A percentile compares a stretch with the other conserved stretches of the same genome.
phyloP scores from a whole-genome alignment of 2,113 vertebrate genomes.

The Amphiprion percula region DNA sequence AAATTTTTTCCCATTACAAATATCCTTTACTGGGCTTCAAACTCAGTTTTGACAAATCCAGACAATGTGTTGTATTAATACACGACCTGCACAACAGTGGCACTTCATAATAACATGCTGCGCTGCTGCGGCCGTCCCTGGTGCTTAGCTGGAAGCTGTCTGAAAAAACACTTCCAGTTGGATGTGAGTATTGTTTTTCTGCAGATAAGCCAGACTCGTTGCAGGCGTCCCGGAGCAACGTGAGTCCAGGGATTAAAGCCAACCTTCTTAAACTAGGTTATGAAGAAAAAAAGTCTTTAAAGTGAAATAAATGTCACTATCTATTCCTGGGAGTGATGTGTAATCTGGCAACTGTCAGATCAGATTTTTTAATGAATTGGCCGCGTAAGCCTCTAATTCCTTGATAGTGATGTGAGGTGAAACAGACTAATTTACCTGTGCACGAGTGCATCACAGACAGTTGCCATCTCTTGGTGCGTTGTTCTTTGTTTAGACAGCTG shows the following conservation, averaged over 20 bases:
- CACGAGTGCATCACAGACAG: constrained; percentile 12
- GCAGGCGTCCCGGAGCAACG: constrained; percentile 40
- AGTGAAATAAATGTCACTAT: constrained; percentile 21
- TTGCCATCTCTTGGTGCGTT: background rate
- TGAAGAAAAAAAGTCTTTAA: constrained; percentile 13
- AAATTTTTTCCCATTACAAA: constrained; percentile 10
- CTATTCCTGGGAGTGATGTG: constrained; percentile 17
- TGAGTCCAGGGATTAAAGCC: constrained; percentile 57
- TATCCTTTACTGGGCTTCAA: constrained; percentile 21
- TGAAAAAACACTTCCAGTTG: constrained; percentile 66
- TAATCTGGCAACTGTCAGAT: constrained; percentile 27
- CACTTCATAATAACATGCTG: constrained; percentile 47
- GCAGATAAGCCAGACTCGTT: constrained; percentile 57
- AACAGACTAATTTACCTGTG: constrained; percentile 21
- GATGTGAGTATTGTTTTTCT: constrained; percentile 60
- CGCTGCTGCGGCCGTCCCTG: constrained; percentile 29
- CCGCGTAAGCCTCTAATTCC: constrained; percentile 14
- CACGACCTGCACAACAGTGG: constrained; percentile 50
- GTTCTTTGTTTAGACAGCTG: constrained; percentile 57
- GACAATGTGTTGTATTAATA: constrained; percentile 32
- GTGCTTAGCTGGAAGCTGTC: constrained; percentile 59
- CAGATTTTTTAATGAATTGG: constrained; percentile 1
- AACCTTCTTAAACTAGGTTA: constrained; percentile 50
- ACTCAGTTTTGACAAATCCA: constrained; percentile 41
- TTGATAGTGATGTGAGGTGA: constrained; percentile 8